A percentile compares a stretch with the other conserved stretches of the same genome.
Conservation (phyloP, 2,888 invertebrate species). For the Tetheella fluctuosa region DNA sequence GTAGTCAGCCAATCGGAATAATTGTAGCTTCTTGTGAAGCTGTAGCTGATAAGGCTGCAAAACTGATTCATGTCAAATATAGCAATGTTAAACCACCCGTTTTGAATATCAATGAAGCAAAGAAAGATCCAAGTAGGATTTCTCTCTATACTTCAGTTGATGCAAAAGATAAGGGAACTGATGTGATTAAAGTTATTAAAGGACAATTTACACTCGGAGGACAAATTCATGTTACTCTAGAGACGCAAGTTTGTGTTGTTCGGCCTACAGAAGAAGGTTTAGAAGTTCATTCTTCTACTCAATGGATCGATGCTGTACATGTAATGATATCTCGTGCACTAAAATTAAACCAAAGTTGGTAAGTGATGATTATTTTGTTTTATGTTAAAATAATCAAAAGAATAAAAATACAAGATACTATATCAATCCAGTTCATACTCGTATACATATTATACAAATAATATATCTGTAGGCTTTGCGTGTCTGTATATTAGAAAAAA, state of each 20-base stretch:
- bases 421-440: too few species aligned
- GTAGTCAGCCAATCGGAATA: conserved; percentile 87
- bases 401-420: too few species aligned
- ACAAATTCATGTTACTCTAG: conserved; percentile 88
- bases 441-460: too few species aligned
- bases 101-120: conserved; percentile 47
- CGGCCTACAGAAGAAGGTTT: conserved; percentile 86
- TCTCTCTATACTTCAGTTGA: conserved; percentile 29
- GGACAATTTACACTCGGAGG: conserved; percentile 57
- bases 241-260: conserved; percentile 84
- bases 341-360: conserved; percentile 82
- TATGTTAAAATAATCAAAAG: too few species aligned
- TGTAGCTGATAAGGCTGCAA: conserved; percentile 79
- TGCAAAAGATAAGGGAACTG: conserved; percentile 41
- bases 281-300: conserved; percentile 83
- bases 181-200: conserved; percentile 51
- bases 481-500: too few species aligned
- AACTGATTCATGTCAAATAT: conserved; percentile 81
- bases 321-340: conserved; percentile 76
- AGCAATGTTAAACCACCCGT: conserved; percentile 57
- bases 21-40: conserved; percentile 83
- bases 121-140: conserved; percentile 40
- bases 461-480: too few species aligned
- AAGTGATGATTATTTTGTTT: conserved; percentile 14
- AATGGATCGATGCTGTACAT: conserved; percentile 82